phyloP scores from a whole-genome alignment of 2,888 invertebrate genomes.

The Hydrotaea diabolus region DNA sequence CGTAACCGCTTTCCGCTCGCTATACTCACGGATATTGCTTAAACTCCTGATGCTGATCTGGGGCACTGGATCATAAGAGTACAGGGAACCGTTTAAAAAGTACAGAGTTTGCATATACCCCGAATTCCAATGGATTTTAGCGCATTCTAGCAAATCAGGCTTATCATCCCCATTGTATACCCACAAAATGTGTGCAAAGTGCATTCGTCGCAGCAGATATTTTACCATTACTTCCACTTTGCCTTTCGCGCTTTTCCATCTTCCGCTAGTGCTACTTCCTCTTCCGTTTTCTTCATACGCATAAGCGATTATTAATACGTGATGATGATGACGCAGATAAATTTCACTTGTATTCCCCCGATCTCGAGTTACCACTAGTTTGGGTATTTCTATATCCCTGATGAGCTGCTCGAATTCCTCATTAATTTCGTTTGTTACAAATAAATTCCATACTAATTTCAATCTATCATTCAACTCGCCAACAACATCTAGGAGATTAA shows the following conservation, averaged over 20 bases:
- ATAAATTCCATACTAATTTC: slow-evolving; percentile 38
- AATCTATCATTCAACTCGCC: slow-evolving; percentile 35
- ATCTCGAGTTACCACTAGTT: neutral
- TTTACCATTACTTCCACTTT: neutral
- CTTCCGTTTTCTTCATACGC: neutral
- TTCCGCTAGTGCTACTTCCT: neutral
- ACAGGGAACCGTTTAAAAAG: neutral
- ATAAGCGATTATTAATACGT: slow-evolving; percentile 17
- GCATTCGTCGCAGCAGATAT: neutral
- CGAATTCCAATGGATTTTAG: slow-evolving; percentile 8
- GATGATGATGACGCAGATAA: neutral
- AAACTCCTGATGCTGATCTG: neutral
- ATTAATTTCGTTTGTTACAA: neutral
- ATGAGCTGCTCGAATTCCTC: slow-evolving; percentile 8
- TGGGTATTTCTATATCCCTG: slow-evolving; percentile 12
- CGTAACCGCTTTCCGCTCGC: neutral
- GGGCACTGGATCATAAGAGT: slow-evolving; percentile 25
- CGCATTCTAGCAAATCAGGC: neutral
- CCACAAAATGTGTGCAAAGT: slow-evolving; percentile 38
- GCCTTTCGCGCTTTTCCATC: neutral
- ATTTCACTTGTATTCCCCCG: neutral
- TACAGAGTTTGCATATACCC: slow-evolving; percentile 24
- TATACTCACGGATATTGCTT: slow-evolving; percentile 2
- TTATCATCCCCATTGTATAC: neutral
- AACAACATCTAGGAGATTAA: neutral